Evolutionary conservation across 2,888 invertebrate species (phyloP).

Genomic region (Drosophila demipolita): DNA sequence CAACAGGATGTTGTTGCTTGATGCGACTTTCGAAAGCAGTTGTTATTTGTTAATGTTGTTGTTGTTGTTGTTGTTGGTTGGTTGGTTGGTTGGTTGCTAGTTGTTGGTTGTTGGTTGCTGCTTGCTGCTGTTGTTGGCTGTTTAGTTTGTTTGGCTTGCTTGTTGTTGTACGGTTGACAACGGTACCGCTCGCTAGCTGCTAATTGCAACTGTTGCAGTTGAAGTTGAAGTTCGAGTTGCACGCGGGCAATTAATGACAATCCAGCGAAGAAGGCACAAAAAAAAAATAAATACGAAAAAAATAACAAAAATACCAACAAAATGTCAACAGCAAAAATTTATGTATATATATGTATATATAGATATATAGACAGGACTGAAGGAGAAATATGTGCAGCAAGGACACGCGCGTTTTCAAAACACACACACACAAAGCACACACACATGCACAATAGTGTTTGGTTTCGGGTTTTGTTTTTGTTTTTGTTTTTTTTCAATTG

Average conservation of each 20-base stretch:
- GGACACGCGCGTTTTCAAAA: conserved; percentile 32
- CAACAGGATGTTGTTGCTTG: conserved; percentile 65
- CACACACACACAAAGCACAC: conserved; percentile 15
- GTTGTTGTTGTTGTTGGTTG: conserved; percentile 15
- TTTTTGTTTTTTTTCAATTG: neutral
- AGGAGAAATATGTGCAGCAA: conserved; percentile 13
- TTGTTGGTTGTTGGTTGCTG: conserved; percentile 14
- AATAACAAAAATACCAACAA: conserved; percentile 12
- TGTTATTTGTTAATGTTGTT: conserved; percentile 48
- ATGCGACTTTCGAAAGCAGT: conserved; percentile 66
- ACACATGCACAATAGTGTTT: conserved; percentile 24
- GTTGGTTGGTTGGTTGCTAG: conserved; percentile 28
- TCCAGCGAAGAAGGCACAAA: neutral
- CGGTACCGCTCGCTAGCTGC: conserved; percentile 17
- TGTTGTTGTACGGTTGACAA: conserved; percentile 32
- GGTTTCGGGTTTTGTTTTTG: conserved; percentile 14
- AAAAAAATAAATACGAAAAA: conserved; percentile 22
- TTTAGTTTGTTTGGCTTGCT: neutral
- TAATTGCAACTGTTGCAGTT: conserved; percentile 30
- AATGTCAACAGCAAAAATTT: conserved; percentile 26
- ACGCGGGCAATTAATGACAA: conserved; percentile 62
- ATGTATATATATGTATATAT: neutral
- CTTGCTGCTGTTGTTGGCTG: conserved; percentile 17
- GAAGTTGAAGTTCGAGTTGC: conserved; percentile 45
- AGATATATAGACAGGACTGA: neutral